Evolutionary conservation across 2,113 vertebrate species (phyloP), one percentile per base, ranked within the genome.

Genomic region (Aspiorhynchus laticeps): DNA sequence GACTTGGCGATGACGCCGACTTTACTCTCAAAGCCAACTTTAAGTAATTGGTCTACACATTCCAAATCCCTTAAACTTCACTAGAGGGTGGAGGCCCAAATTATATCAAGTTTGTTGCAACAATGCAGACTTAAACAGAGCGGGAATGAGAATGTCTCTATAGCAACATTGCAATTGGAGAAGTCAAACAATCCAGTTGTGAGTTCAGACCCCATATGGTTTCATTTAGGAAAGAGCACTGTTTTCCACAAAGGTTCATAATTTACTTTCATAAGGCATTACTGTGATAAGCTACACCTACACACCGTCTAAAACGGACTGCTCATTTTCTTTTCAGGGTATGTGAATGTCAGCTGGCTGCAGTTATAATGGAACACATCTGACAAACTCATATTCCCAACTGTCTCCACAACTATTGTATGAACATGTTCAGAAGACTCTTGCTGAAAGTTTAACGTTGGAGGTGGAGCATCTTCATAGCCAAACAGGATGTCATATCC

Each of bases 51-150:
- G 86, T 86, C 88, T 92, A 90, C 90, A 92, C 92, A 94, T 93
- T 94, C 93, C 93, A 92, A 94, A 94, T 91, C 92, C 90, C 93
- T 92, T 81, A 92, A 90, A 88, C 92, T 90, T 93, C 92, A 93
- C 90, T 92, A 89, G 89, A 93, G 94, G 93, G 93, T 94, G 95
- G 93, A 92, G 93, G 91, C 92, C 87, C 91, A 91, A 95, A 93
- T 95, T 94, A 92, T 94, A 94, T 94, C 90, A 93, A 93, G 93
- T 95, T 95, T 95, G 93, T 94, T 95, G 93, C 93, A 94, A 95
- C 94, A 94, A 95, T 92, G 91, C 92, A 31, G 88, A 89, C 93
- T 93, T 90, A 93, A 93, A 93, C 92, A 91, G 91, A 93, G 92
- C 12, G 65, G 88, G 90, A 90, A 88, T 88, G 69, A 90, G 90